Evolutionary conservation across 2,888 invertebrate species (phyloP).

Genomic region (Melanostoma scalare): DNA sequence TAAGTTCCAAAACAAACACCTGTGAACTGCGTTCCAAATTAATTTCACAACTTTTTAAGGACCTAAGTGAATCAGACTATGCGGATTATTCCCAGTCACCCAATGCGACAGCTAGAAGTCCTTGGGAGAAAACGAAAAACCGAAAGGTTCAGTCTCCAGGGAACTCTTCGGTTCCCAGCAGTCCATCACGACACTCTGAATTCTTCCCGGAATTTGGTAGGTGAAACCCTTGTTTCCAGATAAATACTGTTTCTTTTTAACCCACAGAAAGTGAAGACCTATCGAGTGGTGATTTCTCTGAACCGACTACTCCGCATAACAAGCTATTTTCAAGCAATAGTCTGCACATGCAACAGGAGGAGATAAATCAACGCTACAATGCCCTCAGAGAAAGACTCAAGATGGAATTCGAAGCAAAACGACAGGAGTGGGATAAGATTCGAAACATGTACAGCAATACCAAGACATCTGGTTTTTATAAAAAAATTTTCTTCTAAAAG

Average conservation of each 20-base stretch:
- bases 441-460: slow-evolving; percentile 48
- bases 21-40: background rate
- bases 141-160: slow-evolving; percentile 81
- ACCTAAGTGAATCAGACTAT: slow-evolving; percentile 81
- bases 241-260: slow-evolving; percentile 9
- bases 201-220: slow-evolving; percentile 87
- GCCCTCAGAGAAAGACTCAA: slow-evolving; percentile 89
- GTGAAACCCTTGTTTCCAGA: slow-evolving; percentile 74
- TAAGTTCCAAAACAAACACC: slow-evolving; percentile 55
- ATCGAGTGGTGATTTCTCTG: slow-evolving; percentile 83
- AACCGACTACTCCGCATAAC: slow-evolving; percentile 80
- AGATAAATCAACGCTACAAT: slow-evolving; percentile 88
- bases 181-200: slow-evolving; percentile 86
- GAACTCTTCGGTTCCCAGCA: slow-evolving; percentile 86
- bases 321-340: slow-evolving; percentile 76
- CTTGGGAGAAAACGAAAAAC: slow-evolving; percentile 63
- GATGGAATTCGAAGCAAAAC: slow-evolving; percentile 88
- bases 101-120: slow-evolving; percentile 36
- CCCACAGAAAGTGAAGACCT: slow-evolving; percentile 81
- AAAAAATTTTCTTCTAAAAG: background rate
- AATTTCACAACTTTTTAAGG: slow-evolving; percentile 70
- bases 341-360: slow-evolving; percentile 83
- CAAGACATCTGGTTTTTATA: slow-evolving; percentile 65
- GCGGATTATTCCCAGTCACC: slow-evolving; percentile 78
- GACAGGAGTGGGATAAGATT: slow-evolving; percentile 85